Percentiles rank a stretch among this genome's conserved stretches.
These are phyloP conservation scores for Columba janthina DNA, from an alignment of 2,113 vertebrate genomes.

Conservation along the genomic window DNA sequence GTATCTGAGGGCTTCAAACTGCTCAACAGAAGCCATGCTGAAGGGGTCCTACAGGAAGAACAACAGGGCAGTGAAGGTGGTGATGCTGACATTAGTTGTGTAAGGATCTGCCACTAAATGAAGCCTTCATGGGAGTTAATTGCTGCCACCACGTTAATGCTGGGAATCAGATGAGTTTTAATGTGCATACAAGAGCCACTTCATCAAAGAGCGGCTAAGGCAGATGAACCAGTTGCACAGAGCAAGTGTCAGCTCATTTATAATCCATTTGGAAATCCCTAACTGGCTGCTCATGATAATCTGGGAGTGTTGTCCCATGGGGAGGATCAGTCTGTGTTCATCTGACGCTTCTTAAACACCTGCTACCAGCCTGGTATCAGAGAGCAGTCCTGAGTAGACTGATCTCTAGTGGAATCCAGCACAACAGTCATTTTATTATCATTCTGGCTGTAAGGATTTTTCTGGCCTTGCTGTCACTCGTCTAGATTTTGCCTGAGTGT, in stretches of 20 bases:
- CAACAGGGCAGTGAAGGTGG: neutral
- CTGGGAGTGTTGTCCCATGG: neutral
- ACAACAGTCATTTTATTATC: neutral
- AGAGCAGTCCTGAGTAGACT: neutral
- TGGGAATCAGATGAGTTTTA: constrained; percentile 47
- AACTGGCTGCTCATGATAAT: neutral
- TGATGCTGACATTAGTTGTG: neutral
- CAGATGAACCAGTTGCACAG: constrained; percentile 31
- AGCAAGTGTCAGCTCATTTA: constrained; percentile 52
- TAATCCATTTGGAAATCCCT: constrained; percentile 45
- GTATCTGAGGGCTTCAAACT: neutral
- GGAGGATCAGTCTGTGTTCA: neutral
- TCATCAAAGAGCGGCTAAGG: constrained; percentile 18
- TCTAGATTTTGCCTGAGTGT: neutral
- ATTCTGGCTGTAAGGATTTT: constrained; percentile 2
- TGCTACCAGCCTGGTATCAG: neutral
- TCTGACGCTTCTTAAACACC: neutral
- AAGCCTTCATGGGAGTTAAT: constrained; percentile 39
- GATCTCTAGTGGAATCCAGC: neutral
- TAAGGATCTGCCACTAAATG: constrained; percentile 13
- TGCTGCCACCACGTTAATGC: neutral
- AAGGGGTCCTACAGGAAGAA: neutral
- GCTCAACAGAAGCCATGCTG: neutral
- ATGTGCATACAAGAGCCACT: constrained; percentile 26
- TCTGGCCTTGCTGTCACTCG: neutral